Evolutionary conservation across 2,797 vertebrate species (phyloP).

Genomic region (Chromis chromis): DNA sequence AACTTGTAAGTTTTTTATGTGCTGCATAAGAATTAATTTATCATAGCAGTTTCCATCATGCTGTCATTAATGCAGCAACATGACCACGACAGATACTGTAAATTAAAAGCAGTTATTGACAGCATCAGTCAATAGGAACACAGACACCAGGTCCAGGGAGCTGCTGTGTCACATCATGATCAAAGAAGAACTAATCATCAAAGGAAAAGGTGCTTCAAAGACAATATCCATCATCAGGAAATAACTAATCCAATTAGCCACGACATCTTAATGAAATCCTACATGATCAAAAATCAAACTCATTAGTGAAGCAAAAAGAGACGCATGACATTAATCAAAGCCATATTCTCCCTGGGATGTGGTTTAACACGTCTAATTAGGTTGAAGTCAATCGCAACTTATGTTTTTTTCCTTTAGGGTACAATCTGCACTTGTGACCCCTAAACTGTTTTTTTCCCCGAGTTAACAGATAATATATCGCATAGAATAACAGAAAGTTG

Average conservation of each 20-base stretch:
- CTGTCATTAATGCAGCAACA: background rate
- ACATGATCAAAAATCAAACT: conserved; percentile 8
- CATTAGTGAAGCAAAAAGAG: background rate
- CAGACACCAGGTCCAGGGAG: background rate
- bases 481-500: too few species aligned
- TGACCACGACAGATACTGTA: background rate
- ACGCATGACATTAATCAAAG: background rate
- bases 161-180: background rate
- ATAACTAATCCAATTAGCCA: conserved; percentile 6
- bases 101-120: background rate
- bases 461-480: too few species aligned
- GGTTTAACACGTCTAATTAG: too few species aligned
- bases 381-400: too few species aligned
- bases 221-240: conserved; percentile 17
- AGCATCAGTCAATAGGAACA: conserved; percentile 21
- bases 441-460: too few species aligned
- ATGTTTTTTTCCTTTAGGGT: too few species aligned
- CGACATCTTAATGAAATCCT: background rate
- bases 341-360: too few species aligned
- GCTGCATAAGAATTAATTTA: too few species aligned
- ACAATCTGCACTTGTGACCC: too few species aligned
- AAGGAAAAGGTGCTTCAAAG: conserved; percentile 10
- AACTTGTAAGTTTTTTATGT: background rate
- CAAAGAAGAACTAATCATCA: conserved; percentile 13
- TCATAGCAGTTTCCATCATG: background rate